phyloP scores from a whole-genome alignment of 2,888 invertebrate genomes.

The Unio pictorum region DNA sequence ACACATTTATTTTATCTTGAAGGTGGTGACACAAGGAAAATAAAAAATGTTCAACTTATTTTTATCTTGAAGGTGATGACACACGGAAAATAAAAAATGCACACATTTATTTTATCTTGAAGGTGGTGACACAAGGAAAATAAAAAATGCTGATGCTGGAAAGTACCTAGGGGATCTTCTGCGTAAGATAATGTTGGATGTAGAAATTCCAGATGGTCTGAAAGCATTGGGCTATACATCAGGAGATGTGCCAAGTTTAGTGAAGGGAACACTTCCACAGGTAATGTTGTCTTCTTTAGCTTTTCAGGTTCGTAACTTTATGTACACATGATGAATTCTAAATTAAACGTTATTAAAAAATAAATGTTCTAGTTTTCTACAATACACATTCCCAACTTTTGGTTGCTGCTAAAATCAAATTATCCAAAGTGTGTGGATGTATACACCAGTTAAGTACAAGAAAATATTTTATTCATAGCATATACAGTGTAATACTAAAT shows the following conservation, averaged over 20 bases:
- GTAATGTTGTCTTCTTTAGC: constrained; percentile 70
- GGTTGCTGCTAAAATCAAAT: too few relatives aligned
- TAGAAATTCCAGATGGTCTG: constrained; percentile 89
- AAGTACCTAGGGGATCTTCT: constrained; percentile 83
- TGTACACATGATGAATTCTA: too few relatives aligned
- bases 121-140: constrained; percentile 78
- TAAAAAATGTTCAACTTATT: too few relatives aligned
- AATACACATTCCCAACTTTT: too few relatives aligned
- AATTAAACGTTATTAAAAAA: too few relatives aligned
- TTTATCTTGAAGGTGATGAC: constrained; percentile 74
- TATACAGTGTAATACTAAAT: too few relatives aligned
- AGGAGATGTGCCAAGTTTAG: constrained; percentile 82
- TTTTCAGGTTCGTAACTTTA: too few relatives aligned
- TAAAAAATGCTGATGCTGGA: constrained; percentile 78
- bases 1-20: too few relatives aligned
- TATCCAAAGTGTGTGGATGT: too few relatives aligned
- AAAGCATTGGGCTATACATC: constrained; percentile 81
- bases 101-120: not conserved
- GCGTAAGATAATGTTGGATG: constrained; percentile 82
- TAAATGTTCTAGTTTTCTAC: constrained; percentile 9
- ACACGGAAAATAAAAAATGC: constrained; percentile 73
- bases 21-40: too few relatives aligned
- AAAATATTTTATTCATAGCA: too few relatives aligned
- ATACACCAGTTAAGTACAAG: too few relatives aligned
- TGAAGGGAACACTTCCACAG: constrained; percentile 88